phyloP scores from a whole-genome alignment of 2,113 vertebrate genomes.

The Gymnobelideus leadbeateri region DNA sequence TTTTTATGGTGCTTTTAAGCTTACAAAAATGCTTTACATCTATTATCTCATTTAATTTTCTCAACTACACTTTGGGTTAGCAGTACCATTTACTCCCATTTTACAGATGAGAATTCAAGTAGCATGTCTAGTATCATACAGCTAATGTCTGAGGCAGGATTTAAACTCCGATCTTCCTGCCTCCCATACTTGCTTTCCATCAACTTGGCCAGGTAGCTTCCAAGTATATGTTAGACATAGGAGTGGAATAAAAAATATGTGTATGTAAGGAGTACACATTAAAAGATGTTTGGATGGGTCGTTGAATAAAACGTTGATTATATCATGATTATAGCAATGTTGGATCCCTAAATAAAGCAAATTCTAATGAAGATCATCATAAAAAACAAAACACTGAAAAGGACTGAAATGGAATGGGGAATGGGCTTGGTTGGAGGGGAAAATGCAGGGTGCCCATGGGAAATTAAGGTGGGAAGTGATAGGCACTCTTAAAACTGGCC shows the following conservation, averaged over 20 bases:
- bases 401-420: conserved; percentile 35
- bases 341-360: conserved; percentile 36
- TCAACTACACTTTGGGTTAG: not conserved
- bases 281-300: conserved; percentile 24
- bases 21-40: not conserved
- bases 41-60: not conserved
- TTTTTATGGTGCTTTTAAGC: not conserved
- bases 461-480: conserved; percentile 79
- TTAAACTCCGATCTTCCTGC: not conserved
- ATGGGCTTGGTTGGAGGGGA: conserved; percentile 61
- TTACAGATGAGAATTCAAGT: not conserved
- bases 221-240: not conserved
- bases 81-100: not conserved
- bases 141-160: not conserved
- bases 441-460: conserved; percentile 79
- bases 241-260: not conserved
- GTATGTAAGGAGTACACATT: not conserved
- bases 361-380: not conserved
- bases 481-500: conserved; percentile 76
- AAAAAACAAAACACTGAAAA: conserved; percentile 55
- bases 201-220: not conserved
- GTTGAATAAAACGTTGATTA: not conserved
- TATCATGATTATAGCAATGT: not conserved
- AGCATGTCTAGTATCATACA: no score
- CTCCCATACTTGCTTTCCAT: not conserved